phyloP scores from a whole-genome alignment of 2,888 invertebrate genomes.

The Acheta domesticus region DNA sequence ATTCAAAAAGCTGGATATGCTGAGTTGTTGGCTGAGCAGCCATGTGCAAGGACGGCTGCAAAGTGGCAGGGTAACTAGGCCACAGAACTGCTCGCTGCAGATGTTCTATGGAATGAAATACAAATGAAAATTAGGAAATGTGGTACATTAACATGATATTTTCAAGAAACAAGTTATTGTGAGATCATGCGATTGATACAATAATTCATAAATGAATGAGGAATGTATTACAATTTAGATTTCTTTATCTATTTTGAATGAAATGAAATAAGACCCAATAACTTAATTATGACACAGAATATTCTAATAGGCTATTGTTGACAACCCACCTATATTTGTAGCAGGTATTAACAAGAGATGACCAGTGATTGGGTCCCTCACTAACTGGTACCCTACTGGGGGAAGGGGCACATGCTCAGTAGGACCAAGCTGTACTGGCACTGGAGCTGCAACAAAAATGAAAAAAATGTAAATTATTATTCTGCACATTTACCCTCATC shows the following conservation, averaged over 20 bases:
- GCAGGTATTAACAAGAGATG: slow-evolving; percentile 76
- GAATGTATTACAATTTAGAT: no score
- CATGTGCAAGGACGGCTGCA: slow-evolving; percentile 42
- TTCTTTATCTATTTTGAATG: no score
- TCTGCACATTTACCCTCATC: no score
- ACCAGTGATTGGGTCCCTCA: slow-evolving; percentile 80
- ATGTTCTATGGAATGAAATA: slow-evolving; percentile 52
- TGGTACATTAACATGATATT: no score
- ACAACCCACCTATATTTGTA: slow-evolving; percentile 57
- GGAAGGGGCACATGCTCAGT: slow-evolving; percentile 33
- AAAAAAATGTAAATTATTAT: neutral
- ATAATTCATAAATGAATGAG: no score
- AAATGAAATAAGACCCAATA: neutral
- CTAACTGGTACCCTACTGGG: slow-evolving; percentile 80
- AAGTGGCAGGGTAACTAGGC: slow-evolving; percentile 61
- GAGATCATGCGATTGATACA: no score
- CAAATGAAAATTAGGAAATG: neutral
- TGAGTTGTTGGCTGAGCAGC: slow-evolving; percentile 27
- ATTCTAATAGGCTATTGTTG: neutral
- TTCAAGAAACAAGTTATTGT: no score
- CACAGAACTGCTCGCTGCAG: slow-evolving; percentile 71
- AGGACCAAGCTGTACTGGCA: slow-evolving; percentile 52
- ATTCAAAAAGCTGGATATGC: slow-evolving; percentile 34
- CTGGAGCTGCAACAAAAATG: slow-evolving; percentile 46
- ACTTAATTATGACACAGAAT: neutral